A percentile compares a stretch with the other conserved stretches of the same genome.
phyloP scores from a whole-genome alignment of 2,797 vertebrate genomes.

The Anguilla anguilla region DNA sequence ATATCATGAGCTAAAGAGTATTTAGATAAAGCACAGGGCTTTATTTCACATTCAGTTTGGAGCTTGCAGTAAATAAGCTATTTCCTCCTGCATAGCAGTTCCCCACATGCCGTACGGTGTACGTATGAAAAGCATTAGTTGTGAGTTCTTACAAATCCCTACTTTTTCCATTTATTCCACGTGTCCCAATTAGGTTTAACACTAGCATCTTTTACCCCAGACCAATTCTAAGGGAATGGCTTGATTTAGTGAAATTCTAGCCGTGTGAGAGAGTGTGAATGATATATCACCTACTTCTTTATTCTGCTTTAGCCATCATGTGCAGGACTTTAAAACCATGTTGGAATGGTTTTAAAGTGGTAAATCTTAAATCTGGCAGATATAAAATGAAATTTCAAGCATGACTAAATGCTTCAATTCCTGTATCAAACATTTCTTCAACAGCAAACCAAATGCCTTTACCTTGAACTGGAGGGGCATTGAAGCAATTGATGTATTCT shows the following conservation, averaged over 20 bases:
- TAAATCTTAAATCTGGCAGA: constrained; percentile 58
- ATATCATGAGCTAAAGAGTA: not conserved
- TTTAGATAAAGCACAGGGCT: not conserved
- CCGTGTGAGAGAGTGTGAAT: constrained; percentile 47
- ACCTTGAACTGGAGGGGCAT: constrained; percentile 70
- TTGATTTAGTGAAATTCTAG: constrained; percentile 36
- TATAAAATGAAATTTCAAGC: constrained; percentile 72
- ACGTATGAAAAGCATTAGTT: not conserved
- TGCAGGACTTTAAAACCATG: constrained; percentile 43
- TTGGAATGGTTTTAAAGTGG: constrained; percentile 59
- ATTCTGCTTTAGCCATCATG: constrained; percentile 61
- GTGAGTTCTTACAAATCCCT: constrained; percentile 19
- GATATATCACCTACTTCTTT: constrained; percentile 58
- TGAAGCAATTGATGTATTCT: constrained; percentile 69
- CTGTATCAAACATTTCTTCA: constrained; percentile 33
- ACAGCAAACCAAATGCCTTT: constrained; percentile 44
- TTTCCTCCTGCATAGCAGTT: not conserved
- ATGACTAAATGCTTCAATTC: constrained; percentile 65
- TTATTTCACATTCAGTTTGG: not conserved
- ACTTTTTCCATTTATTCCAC: not conserved
- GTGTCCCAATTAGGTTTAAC: not conserved
- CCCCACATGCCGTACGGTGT: not conserved
- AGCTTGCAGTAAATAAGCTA: not conserved
- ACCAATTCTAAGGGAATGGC: constrained; percentile 24
- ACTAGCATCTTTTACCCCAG: not conserved